Conservation (phyloP, 2,113 vertebrate genomes). For the Tringa solitaria region DNA sequence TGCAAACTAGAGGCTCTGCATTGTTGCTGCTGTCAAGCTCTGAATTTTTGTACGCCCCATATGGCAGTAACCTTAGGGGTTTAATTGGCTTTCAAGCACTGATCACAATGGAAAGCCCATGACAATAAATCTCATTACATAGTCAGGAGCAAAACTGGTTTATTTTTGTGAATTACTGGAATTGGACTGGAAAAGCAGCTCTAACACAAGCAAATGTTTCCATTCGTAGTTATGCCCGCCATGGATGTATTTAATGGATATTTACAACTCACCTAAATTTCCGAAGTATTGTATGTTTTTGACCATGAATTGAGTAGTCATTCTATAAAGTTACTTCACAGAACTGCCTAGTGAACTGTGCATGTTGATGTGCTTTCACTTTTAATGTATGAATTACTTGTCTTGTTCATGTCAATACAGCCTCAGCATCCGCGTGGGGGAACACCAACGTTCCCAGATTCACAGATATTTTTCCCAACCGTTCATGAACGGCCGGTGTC, state of each 20-base stretch:
- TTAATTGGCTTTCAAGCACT: background rate
- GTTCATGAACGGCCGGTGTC: slow-evolving; percentile 93
- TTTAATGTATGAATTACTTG: slow-evolving; percentile 88
- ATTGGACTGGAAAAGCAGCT: slow-evolving; percentile 71
- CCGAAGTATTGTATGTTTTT: slow-evolving; percentile 69
- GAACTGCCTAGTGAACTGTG: slow-evolving; percentile 72
- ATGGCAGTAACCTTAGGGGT: background rate
- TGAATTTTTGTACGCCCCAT: background rate
- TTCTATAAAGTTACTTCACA: slow-evolving; percentile 74
- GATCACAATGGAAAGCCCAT: background rate
- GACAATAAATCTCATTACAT: background rate
- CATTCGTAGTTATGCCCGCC: slow-evolving; percentile 53
- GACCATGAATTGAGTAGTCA: slow-evolving; percentile 69
- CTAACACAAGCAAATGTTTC: slow-evolving; percentile 63
- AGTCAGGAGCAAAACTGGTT: background rate
- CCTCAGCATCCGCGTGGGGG: slow-evolving; percentile 90
- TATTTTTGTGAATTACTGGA: background rate
- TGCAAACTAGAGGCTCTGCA: background rate
- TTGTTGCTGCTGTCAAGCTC: background rate
- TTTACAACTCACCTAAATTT: slow-evolving; percentile 69
- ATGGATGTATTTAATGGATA: slow-evolving; percentile 82
- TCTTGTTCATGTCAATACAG: slow-evolving; percentile 95
- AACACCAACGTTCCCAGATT: slow-evolving; percentile 86
- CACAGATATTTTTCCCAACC: slow-evolving; percentile 89
- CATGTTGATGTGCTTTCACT: slow-evolving; percentile 82